Percentiles rank a stretch among this genome's conserved stretches.
Evolutionary conservation across 2,888 invertebrate species (phyloP).

Genomic region (Dilophus febrilis): DNA sequence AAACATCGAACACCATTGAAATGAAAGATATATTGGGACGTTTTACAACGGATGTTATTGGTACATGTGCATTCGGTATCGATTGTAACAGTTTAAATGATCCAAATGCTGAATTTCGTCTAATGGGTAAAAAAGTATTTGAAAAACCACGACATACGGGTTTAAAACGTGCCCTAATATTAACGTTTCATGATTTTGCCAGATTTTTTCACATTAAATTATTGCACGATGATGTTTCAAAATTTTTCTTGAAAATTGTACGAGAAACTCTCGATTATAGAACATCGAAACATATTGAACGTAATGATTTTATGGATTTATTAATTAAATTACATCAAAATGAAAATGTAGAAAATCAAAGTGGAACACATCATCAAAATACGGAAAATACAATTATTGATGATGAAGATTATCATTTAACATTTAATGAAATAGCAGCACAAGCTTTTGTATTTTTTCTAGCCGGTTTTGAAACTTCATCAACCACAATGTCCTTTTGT

Average conservation of each 20-base stretch:
- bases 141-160: too few relatives aligned
- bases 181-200: conserved; percentile 10
- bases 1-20: conserved; percentile 26
- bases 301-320: conserved; percentile 22
- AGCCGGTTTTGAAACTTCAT: conserved; percentile 45
- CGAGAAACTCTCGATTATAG: conserved; percentile 19
- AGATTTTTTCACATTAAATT: conserved; percentile 11
- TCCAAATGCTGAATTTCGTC: too few relatives aligned
- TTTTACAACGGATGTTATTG: conserved; percentile 22
- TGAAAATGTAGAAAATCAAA: conserved; percentile 8
- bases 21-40: conserved; percentile 22
- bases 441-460: conserved; percentile 24
- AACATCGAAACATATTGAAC: conserved; percentile 17
- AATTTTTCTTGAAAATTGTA: conserved; percentile 21
- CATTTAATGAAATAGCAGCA: conserved; percentile 22
- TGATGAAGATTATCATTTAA: conserved; percentile 7
- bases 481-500: conserved; percentile 39
- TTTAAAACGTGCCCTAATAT: conserved; percentile 2
- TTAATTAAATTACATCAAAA: conserved; percentile 19
- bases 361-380: conserved; percentile 4
- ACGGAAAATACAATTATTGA: background rate
- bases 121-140: too few relatives aligned
- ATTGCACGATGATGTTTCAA: conserved; percentile 13
- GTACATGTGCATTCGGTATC: conserved; percentile 22
- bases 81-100: conserved; percentile 15